A percentile compares a stretch with the other conserved stretches of the same genome.
Conservation (phyloP, 2,888 invertebrate genomes). For the Hypolimnas misippus region DNA sequence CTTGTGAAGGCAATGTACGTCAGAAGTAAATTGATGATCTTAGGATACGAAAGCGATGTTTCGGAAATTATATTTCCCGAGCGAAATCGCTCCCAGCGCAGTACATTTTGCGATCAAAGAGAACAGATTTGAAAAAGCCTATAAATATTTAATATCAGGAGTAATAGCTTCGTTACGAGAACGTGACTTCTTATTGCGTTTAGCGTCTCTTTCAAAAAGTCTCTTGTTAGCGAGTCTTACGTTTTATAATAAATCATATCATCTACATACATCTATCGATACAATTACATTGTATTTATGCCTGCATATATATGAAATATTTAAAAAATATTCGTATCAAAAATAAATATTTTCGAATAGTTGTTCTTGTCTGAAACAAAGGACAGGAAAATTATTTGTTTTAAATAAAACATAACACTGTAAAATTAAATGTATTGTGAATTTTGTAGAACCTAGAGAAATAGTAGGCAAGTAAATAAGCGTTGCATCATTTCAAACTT, state of each 20-base stretch:
- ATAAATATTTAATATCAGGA: constrained; percentile 27
- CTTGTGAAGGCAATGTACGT: constrained; percentile 31
- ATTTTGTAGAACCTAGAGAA: not conserved
- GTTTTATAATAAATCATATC: not conserved
- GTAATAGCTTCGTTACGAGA: constrained; percentile 19
- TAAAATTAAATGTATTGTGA: not conserved
- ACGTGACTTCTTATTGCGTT: constrained; percentile 18
- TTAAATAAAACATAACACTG: too few species aligned
- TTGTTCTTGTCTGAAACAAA: too few species aligned
- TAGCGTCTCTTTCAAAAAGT: not conserved
- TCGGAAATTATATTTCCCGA: constrained; percentile 38
- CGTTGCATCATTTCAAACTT: constrained; percentile 32
- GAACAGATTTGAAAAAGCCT: constrained; percentile 29
- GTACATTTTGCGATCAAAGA: constrained; percentile 26
- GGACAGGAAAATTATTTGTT: too few species aligned
- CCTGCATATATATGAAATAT: too few species aligned
- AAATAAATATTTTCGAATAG: too few species aligned
- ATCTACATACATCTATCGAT: too few species aligned
- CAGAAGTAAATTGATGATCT: constrained; percentile 37
- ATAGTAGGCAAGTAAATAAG: not conserved
- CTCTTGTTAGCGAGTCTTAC: too few species aligned
- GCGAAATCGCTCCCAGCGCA: constrained; percentile 26
- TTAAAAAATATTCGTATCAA: too few species aligned
- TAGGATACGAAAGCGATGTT: constrained; percentile 36
- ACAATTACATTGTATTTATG: too few species aligned